Conservation (phyloP, 2,888 invertebrate species). For the Clusia tigrina region DNA sequence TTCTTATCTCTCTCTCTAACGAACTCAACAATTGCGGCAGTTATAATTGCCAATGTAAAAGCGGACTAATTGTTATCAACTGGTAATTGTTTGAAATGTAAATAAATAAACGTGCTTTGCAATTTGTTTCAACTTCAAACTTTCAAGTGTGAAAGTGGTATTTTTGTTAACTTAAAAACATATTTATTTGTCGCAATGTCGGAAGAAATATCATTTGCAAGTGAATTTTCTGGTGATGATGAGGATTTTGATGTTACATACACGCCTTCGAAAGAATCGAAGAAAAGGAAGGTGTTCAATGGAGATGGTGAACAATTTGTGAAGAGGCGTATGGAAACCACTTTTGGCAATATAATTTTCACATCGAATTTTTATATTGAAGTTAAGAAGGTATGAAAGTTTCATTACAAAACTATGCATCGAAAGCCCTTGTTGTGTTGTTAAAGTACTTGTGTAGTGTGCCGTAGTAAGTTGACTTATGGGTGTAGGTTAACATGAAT, state of each 20-base stretch:
- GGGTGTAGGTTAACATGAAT: not conserved
- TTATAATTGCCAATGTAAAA: too few relatives aligned
- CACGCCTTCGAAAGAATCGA: slow-evolving; percentile 28
- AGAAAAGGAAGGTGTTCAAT: slow-evolving; percentile 27
- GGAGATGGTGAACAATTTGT: not conserved
- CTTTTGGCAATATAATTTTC: slow-evolving; percentile 28
- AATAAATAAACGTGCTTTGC: slow-evolving; percentile 9
- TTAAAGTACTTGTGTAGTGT: not conserved
- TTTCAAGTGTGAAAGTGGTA: slow-evolving; percentile 9
- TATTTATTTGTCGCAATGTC: slow-evolving; percentile 17
- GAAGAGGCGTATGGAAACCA: slow-evolving; percentile 14
- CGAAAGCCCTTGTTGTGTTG: not conserved
- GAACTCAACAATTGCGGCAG: too few relatives aligned
- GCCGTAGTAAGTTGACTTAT: not conserved
- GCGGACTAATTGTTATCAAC: slow-evolving; percentile 24
- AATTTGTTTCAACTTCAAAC: not conserved
- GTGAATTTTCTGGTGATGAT: slow-evolving; percentile 25
- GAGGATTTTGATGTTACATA: slow-evolving; percentile 20
- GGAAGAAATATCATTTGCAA: slow-evolving; percentile 22
- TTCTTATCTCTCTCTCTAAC: too few relatives aligned
- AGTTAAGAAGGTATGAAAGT: slow-evolving; percentile 13
- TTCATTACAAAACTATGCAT: not conserved
- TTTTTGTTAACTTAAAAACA: slow-evolving; percentile 16
- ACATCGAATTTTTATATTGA: slow-evolving; percentile 29
- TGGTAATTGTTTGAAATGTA: slow-evolving; percentile 17